Base-by-base conservation (phyloP, 2,797 vertebrate genomes). In the Etheostoma nigrum region DNA sequence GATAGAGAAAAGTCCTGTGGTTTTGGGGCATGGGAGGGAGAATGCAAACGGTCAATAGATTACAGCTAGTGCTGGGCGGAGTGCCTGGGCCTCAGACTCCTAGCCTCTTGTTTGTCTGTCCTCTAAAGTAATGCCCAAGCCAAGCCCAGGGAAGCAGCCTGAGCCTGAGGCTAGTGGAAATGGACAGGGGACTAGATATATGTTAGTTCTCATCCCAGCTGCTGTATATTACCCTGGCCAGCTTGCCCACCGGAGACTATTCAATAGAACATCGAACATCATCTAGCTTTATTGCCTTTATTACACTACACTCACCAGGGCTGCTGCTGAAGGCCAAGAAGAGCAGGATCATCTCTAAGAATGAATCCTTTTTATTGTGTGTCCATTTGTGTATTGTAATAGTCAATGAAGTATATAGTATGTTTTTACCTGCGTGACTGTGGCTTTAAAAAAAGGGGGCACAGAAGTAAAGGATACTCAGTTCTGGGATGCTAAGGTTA, bases 1-100 rank as follows among this genome's bases (percentile, higher is more conserved):
- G 91, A 88, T 60, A 84, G 85, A 90, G 86, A 92, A 87, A 90
- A 88, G 87, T 86, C 89, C 92, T 86, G 84, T 86, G 88, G 89
- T 92, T 89, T 88, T 79, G 87, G 87, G 90, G 86, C 86, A 89
- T 79, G 71, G 74, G 76, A 86, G 85, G 86, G 82, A 86, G 86
- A 89, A 92, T 85, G 79, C 90, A 92, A 93, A 86, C 83, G 86
- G 89, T 94, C 91, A 92, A 92, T 93, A 92, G 91, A 93, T 93
- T 92, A 90, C 86, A 84, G 84, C 85, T 45, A 75, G 89, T 62
- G 87, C 87, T 79, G 86, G 91, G 92, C 89, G 82, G 67, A 84
- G 86, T 87, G 88, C 88, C 86, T 81, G 74, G 77, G 79, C 85
- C 78, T 90, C 84, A 86, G 81, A 90, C 90, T 94, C 81, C 77